Evolutionary conservation across 2,797 vertebrate species (phyloP), one percentile per base, ranked within the genome.

Genomic region (Moxostoma hubbsi): DNA sequence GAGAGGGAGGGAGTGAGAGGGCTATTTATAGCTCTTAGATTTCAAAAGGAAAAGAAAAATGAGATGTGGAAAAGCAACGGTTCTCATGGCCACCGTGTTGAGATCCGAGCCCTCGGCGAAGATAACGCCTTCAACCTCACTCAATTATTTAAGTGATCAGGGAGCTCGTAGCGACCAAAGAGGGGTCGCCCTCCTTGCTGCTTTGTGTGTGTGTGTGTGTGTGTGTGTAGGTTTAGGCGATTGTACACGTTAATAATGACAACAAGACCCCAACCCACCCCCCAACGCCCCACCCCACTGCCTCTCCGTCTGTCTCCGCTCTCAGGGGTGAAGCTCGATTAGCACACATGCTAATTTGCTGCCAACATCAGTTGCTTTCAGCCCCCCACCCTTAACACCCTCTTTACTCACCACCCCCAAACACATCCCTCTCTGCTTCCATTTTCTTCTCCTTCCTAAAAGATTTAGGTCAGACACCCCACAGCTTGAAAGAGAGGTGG

Each of bases 11-110:
- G 55, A 55, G 63, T 11, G 16, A 75, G 24, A 76, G 47, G 15
- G 87, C 90, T 93, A 93, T 92, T 93, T 93, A 90, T 93, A 93
- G 92, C 84, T 36, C 65, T 77, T 88, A 88, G 90, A 91, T 93
- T 92, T 91, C 86, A 90, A 91, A 92, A 93, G 89, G 90, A 93
- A 91, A 89, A 91, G 89, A 90, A 92, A 90, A 90, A 85, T 85
- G 89, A 86, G 88, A 90, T 91, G 90, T 85, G 86, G 89, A 80
- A 89, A 90, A 86, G 85, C 84, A 50, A 64, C 67, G 83, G 78
- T 75, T 82, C 83, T 84, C 65, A 75, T 81, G 74, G 68, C 55
- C 16, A 54, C 18, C 36, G 0, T 50, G 72, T 47, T 74, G 81
- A 59, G 81, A 82, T 78, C 53, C 16, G 49, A 84, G 75, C 53